These are phyloP conservation scores for Lycaon pictus DNA, from an alignment of 2,113 vertebrate species.

Conservation along the genomic window DNA sequence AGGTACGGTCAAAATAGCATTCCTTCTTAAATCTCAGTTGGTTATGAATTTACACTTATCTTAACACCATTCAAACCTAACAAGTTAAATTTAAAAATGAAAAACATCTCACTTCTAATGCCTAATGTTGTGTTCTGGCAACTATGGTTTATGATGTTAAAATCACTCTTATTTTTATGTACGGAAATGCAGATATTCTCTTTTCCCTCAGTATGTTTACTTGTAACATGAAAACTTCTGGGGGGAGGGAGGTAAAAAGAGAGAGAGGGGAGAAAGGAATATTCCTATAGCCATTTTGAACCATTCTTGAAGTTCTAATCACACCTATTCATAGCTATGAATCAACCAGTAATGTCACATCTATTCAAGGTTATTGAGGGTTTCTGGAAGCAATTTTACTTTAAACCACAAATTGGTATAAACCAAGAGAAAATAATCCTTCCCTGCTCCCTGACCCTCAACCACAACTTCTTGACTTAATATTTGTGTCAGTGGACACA, in stretches of 20 bases:
- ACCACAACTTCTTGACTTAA: background rate
- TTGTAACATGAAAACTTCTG: background rate
- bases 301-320: constrained; percentile 55
- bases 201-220: constrained; percentile 12
- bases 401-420: constrained; percentile 50
- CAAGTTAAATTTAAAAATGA: constrained; percentile 53
- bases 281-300: constrained; percentile 29
- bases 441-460: background rate
- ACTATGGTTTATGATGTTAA: constrained; percentile 10
- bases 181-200: constrained; percentile 15
- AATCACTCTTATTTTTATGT: constrained; percentile 50
- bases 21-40: background rate
- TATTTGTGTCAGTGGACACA: background rate
- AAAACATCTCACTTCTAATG: constrained; percentile 35
- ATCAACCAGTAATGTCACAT: constrained; percentile 52
- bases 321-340: constrained; percentile 19
- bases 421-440: constrained; percentile 39
- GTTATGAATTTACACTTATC: background rate
- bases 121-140: constrained; percentile 19
- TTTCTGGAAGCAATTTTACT: constrained; percentile 55
- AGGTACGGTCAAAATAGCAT: background rate
- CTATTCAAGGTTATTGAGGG: constrained; percentile 45
- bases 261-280: background rate
- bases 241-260: background rate
- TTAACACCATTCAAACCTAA: constrained; percentile 22